These are phyloP conservation scores for Endomychus coccineus DNA, from an alignment of 2,888 invertebrate species.

Conservation along the genomic window DNA sequence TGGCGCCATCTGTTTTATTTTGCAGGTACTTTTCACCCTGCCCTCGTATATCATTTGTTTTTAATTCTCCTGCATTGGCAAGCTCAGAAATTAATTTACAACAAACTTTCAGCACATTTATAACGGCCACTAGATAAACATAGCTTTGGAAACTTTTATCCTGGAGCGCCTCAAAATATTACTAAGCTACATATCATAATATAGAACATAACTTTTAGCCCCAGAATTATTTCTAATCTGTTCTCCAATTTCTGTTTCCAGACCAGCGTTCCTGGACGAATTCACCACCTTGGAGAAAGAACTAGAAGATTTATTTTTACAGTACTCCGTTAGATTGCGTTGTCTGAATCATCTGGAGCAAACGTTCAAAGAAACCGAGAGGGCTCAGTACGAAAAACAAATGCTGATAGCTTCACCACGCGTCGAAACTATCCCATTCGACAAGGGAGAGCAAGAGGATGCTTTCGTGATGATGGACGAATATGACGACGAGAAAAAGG, in stretches of 20 bases:
- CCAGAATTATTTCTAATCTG: conserved; percentile 3
- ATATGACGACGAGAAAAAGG: conserved; percentile 26
- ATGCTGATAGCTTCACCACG: conserved; percentile 53
- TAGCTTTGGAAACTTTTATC: neutral
- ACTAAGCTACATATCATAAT: no score
- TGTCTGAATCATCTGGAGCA: conserved; percentile 84
- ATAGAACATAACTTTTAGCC: no score
- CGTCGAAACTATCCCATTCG: conserved; percentile 48
- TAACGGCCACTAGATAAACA: no score
- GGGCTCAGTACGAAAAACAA: conserved; percentile 68
- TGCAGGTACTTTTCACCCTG: no score
- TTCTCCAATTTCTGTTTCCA: conserved; percentile 39
- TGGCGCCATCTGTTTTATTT: no score
- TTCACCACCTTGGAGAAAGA: conserved; percentile 83
- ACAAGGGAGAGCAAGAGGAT: conserved; percentile 29
- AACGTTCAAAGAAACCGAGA: conserved; percentile 74
- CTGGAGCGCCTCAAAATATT: no score
- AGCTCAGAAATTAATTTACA: no score
- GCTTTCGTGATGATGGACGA: conserved; percentile 32
- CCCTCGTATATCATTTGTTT: no score
- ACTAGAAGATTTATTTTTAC: conserved; percentile 73
- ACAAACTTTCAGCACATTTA: no score
- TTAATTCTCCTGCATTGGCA: no score
- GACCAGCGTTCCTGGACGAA: conserved; percentile 95
- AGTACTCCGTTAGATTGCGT: conserved; percentile 82